phyloP scores from a whole-genome alignment of 2,888 invertebrate species.

The Pseudolycoriella hygida region DNA sequence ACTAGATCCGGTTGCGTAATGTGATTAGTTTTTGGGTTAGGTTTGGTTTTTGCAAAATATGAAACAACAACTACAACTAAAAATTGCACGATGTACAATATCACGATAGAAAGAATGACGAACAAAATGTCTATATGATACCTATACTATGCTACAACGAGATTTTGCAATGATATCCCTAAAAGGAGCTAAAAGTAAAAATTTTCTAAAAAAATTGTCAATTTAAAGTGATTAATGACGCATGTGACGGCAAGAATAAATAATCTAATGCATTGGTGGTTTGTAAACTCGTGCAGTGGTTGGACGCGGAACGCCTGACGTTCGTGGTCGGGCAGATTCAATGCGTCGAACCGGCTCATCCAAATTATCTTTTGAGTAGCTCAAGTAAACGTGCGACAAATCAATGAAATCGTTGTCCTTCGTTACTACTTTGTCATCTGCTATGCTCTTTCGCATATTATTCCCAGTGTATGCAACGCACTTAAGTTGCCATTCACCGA shows the following conservation, averaged over 20 bases:
- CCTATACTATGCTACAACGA: too few species aligned
- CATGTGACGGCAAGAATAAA: not conserved
- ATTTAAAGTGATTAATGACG: too few species aligned
- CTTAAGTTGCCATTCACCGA: conserved; percentile 94
- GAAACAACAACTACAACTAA: too few species aligned
- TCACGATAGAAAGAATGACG: too few species aligned
- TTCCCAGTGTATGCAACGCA: conserved; percentile 98
- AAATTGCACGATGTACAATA: too few species aligned
- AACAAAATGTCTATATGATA: too few species aligned
- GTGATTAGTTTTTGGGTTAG: too few species aligned
- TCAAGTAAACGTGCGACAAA: conserved; percentile 46
- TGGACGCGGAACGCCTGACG: conserved; percentile 35
- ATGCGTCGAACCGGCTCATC: conserved; percentile 32
- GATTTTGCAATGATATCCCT: too few species aligned
- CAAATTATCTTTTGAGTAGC: conserved; percentile 39
- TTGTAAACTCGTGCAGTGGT: conserved; percentile 24
- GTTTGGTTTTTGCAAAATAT: too few species aligned
- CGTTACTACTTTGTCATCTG: conserved; percentile 23
- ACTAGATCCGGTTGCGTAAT: too few species aligned
- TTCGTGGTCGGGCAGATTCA: conserved; percentile 33
- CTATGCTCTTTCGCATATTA: conserved; percentile 71
- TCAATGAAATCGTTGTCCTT: conserved; percentile 38
- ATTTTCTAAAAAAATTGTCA: too few species aligned
- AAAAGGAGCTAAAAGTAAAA: too few species aligned
- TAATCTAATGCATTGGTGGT: not conserved